phyloP scores from a whole-genome alignment of 2,797 vertebrate genomes.

The Stomatorhinus walkeri region DNA sequence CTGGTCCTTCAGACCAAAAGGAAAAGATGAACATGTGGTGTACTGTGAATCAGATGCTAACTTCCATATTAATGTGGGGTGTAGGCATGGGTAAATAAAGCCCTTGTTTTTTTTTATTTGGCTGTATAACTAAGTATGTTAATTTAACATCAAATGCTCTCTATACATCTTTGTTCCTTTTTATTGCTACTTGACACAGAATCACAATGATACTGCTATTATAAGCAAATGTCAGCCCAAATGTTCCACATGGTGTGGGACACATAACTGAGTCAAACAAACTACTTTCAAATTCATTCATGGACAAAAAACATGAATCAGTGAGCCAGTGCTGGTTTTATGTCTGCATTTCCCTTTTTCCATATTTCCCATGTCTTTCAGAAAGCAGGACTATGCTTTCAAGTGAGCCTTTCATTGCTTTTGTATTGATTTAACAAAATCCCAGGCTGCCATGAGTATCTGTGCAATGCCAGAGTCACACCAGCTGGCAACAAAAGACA shows the following conservation, averaged over 20 bases:
- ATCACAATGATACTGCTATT: background rate
- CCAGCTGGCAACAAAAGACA: background rate
- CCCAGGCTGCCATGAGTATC: background rate
- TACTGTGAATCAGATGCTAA: background rate
- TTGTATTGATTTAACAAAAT: background rate
- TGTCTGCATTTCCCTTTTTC: background rate
- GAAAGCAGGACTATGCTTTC: background rate
- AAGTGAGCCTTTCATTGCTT: conserved; percentile 2
- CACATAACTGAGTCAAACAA: background rate
- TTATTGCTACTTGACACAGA: background rate
- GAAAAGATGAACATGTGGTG: background rate
- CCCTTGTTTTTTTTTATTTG: background rate
- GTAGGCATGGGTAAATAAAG: background rate
- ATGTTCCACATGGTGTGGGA: background rate
- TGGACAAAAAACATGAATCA: background rate
- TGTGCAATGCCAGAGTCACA: background rate
- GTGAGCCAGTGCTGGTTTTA: background rate
- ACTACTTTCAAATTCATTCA: background rate
- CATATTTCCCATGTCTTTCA: background rate
- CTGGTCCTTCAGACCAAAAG: background rate
- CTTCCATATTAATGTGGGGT: background rate
- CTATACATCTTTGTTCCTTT: background rate
- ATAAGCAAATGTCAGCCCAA: background rate
- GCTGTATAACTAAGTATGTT: background rate
- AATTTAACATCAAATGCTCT: background rate